Base-by-base conservation (phyloP, 1,140 invertebrate species). In the Subanguina moxae region DNA sequence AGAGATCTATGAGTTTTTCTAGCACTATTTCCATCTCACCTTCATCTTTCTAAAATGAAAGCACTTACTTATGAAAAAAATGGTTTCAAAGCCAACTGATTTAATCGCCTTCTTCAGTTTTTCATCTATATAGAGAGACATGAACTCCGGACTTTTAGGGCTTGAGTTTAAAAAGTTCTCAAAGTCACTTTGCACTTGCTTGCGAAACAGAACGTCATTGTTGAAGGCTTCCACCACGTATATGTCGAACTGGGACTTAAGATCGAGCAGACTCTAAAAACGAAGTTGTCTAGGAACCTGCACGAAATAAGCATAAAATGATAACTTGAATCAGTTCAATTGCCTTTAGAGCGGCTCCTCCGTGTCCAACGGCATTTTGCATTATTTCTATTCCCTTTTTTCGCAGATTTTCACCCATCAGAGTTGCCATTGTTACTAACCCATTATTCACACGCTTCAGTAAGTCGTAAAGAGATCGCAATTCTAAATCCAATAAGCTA, bases 121-220 rank as follows among this genome's bases (percentile, higher is more conserved):
- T 82, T 98, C 95, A 85, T 98, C 96, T 71, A 98, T 97, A 83
- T 97, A 98, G n/a, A 98, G 86, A 13, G 94, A 97, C 27, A 99
- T 86, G 86, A 96, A 98, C 85, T 99, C 95, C 0, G 96, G 94
- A 43, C 93, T 96, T 84, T 97, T 97, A 43, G 89, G 88, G 85
- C 97, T 98, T 52, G 97, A 85, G 86, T 99, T 99, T 43, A 99
- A 88, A 84, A 99, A 98, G 84, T 92, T 90, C 86, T 98, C 95
- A 86, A 99, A 99, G 84, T 97, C 95, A 13, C 92, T 91, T 1
- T 93, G 94, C 76, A 99, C 97, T 89, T 94, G 85, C 91, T 91
- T 86, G 90, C 97, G 87, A 92, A 88, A 87, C 59, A 83, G 78
- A 68, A 85, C 85, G 72, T 88, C 94, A 82, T 92, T 93, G 82